Evolutionary conservation across 2,797 vertebrate species (phyloP).

Genomic region (Pampus argenteus): DNA sequence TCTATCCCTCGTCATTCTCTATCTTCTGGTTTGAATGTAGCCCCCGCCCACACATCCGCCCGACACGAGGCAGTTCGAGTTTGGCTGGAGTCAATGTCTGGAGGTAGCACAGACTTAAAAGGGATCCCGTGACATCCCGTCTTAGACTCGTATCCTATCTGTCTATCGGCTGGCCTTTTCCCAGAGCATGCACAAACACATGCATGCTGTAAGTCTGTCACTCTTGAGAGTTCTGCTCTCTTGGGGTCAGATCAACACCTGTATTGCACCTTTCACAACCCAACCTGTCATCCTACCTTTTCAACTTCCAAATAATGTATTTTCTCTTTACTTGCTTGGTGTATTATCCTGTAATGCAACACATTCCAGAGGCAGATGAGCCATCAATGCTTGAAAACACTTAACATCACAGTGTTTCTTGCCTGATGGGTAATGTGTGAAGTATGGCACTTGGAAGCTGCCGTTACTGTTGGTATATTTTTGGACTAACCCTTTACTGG

Average conservation of each 20-base stretch:
- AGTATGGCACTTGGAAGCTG: constrained; percentile 19
- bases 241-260: constrained; percentile 38
- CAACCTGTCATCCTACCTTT: constrained; percentile 17
- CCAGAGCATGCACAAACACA: constrained; percentile 70
- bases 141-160: constrained; percentile 60
- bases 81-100: constrained; percentile 98
- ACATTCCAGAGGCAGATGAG: constrained; percentile 21
- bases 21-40: constrained; percentile 86
- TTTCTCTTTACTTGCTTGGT: constrained; percentile 3
- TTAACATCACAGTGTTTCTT: constrained; percentile 15
- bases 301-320: constrained; percentile 18
- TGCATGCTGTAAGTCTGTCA: constrained; percentile 46
- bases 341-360: neutral
- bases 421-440: constrained; percentile 17
- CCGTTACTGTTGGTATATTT: constrained; percentile 13
- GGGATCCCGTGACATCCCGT: constrained; percentile 59
- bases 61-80: constrained; percentile 95
- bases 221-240: constrained; percentile 42
- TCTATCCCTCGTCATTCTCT: constrained; percentile 69
- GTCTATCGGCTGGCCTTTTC: constrained; percentile 54
- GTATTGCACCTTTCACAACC: constrained; percentile 34
- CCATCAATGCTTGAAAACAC: constrained; percentile 24
- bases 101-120: constrained; percentile 92
- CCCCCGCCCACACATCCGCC: constrained; percentile 90
- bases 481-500: constrained; percentile 41